Evolutionary conservation across 2,888 invertebrate species (phyloP).

Genomic region (Erpobdella octoculata): DNA sequence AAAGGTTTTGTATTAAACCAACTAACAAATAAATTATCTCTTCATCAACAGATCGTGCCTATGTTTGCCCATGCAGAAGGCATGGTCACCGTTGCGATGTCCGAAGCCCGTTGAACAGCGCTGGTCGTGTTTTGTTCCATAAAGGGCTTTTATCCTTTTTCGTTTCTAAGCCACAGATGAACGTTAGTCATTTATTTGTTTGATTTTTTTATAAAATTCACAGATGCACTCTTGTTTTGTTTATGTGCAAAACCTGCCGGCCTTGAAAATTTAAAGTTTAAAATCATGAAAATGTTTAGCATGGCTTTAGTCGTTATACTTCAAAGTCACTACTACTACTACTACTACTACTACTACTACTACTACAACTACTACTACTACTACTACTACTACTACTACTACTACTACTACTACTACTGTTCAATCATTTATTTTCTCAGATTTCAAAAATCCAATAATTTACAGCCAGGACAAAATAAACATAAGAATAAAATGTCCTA

Average conservation of each 20-base stretch:
- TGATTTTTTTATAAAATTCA: background rate
- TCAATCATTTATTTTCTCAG: too few relatives aligned
- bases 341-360: constrained; percentile 1
- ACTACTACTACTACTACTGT: background rate
- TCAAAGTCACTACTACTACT: constrained; percentile 1
- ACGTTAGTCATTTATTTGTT: background rate
- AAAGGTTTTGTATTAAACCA: background rate
- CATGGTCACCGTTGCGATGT: background rate
- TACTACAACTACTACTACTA: background rate
- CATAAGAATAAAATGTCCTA: too few relatives aligned
- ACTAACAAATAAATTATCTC: too few relatives aligned
- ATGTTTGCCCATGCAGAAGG: background rate
- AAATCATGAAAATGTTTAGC: too few relatives aligned
- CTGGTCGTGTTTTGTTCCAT: background rate
- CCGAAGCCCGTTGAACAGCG: background rate
- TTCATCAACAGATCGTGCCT: too few relatives aligned
- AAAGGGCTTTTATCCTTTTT: background rate
- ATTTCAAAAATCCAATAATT: too few relatives aligned
- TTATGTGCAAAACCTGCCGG: too few relatives aligned
- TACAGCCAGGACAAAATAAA: too few relatives aligned
- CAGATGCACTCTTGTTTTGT: too few relatives aligned
- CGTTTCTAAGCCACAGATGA: background rate
- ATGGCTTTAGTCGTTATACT: too few relatives aligned
- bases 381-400: constrained; percentile 13
- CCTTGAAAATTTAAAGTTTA: too few relatives aligned